phyloP scores from a whole-genome alignment of 35 echinoderm and acorn worm genomes.

The Stichopus chloronotus region DNA sequence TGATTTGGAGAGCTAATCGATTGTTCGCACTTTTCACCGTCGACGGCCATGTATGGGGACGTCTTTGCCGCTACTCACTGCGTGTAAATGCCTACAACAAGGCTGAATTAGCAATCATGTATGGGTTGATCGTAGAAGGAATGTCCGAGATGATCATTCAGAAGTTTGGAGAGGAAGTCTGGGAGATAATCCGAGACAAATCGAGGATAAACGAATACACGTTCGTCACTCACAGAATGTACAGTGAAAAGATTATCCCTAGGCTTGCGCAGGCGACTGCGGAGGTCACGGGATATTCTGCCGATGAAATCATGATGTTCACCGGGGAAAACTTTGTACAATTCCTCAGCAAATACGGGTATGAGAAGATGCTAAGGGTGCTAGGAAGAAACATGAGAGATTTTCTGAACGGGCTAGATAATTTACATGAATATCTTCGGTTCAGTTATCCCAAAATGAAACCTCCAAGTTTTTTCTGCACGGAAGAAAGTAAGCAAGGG shows the following conservation, averaged over 20 bases:
- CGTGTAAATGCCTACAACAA: too few relatives aligned
- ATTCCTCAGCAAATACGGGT: slow-evolving; percentile 90
- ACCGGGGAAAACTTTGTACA: slow-evolving; percentile 73
- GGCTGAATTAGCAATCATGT: slow-evolving; percentile 62
- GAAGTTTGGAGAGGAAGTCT: slow-evolving; percentile 73
- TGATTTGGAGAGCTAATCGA: too few relatives aligned
- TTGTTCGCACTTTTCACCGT: too few relatives aligned
- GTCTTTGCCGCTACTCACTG: too few relatives aligned
- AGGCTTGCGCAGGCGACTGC: slow-evolving; percentile 67
- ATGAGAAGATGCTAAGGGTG: slow-evolving; percentile 86
- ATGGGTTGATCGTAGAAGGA: slow-evolving; percentile 87
- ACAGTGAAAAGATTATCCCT: slow-evolving; percentile 89
- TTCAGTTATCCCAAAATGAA: slow-evolving; percentile 99
- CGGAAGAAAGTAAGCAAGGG: slow-evolving; percentile 71
- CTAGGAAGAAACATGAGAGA: slow-evolving; percentile 88
- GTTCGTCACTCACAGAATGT: slow-evolving; percentile 90
- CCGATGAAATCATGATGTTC: slow-evolving; percentile 72
- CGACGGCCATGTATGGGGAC: too few relatives aligned
- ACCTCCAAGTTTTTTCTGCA: slow-evolving; percentile 92
- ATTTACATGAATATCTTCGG: slow-evolving; percentile 93
- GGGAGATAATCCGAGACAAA: slow-evolving; percentile 79
- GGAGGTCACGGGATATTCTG: slow-evolving; percentile 54
- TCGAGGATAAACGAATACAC: slow-evolving; percentile 85
- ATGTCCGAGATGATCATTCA: slow-evolving; percentile 87
- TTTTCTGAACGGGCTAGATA: slow-evolving; percentile 92